Percentiles rank a stretch among this genome's conserved stretches.
Evolutionary conservation across 2,113 vertebrate species (phyloP).

Genomic region (Nettapus auritus): DNA sequence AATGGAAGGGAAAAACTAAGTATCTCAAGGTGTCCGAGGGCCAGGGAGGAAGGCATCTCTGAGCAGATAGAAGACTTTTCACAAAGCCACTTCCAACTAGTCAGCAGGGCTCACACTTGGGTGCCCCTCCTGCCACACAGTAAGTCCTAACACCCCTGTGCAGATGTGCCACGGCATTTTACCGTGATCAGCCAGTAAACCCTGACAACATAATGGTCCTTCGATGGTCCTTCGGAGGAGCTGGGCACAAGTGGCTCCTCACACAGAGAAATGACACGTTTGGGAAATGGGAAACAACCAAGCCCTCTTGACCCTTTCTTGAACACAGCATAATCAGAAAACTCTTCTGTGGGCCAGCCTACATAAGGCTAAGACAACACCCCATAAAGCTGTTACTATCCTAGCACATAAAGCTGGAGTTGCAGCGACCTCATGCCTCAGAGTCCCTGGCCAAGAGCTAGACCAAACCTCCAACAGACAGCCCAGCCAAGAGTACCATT

Average conservation of each 20-base stretch:
- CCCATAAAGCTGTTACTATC: neutral
- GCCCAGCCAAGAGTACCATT: neutral
- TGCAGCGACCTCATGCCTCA: accelerated
- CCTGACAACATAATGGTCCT: neutral
- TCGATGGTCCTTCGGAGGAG: neutral
- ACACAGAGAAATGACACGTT: accelerated
- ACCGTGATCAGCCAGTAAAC: accelerated
- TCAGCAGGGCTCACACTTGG: neutral
- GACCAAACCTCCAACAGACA: neutral
- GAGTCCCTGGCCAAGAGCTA: neutral
- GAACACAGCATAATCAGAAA: neutral
- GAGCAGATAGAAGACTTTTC: neutral
- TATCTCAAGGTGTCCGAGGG: neutral
- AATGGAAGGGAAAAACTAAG: neutral
- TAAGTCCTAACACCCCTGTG: accelerated
- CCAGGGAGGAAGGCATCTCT: neutral
- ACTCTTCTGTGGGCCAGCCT: neutral
- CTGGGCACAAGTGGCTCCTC: neutral
- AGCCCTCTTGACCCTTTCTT: neutral
- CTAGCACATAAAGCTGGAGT: neutral
- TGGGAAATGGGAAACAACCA: neutral
- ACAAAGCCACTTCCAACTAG: neutral
- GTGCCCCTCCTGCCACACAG: neutral
- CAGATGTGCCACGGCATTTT: accelerated
- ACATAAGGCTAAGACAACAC: neutral